A percentile compares a stretch with the other conserved stretches of the same genome.
Evolutionary conservation across 1,140 invertebrate species (phyloP).

Genomic region (Penaeus japonicus): DNA sequence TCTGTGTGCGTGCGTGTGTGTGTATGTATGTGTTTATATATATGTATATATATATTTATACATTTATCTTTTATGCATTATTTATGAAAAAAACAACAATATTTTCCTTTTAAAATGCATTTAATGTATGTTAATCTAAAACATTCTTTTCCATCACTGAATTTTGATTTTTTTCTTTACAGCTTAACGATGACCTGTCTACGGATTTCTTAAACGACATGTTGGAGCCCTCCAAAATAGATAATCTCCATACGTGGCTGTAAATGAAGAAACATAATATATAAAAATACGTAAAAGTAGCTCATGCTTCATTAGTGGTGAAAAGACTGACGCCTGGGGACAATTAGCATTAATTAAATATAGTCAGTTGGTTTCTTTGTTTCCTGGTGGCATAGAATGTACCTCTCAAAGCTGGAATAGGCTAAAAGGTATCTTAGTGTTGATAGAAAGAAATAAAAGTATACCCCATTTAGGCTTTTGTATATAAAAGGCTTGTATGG

Average conservation of each 20-base stretch:
- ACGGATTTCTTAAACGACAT: slow-evolving; percentile 57
- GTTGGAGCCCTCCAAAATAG: slow-evolving; percentile 54
- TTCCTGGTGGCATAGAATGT: slow-evolving; percentile 23
- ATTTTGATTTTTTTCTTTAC: slow-evolving; percentile 28
- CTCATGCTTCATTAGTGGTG: slow-evolving; percentile 39
- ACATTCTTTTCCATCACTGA: not conserved
- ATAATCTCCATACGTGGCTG: slow-evolving; percentile 56
- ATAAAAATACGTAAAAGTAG: slow-evolving; percentile 1
- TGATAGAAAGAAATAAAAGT: slow-evolving; percentile 25
- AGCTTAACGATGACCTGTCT: slow-evolving; percentile 53
- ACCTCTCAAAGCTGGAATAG: slow-evolving; percentile 20
- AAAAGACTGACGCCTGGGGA: slow-evolving; percentile 43
- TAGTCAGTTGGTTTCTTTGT: slow-evolving; percentile 20
- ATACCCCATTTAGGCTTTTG: not conserved
- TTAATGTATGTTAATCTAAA: not conserved
- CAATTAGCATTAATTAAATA: slow-evolving; percentile 19
- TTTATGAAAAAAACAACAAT: not conserved
- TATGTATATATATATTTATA: too few species aligned
- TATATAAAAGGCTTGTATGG: slow-evolving; percentile 12
- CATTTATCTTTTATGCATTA: not conserved
- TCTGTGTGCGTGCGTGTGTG: too few species aligned
- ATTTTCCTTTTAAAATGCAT: too few species aligned
- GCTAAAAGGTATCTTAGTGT: slow-evolving; percentile 13
- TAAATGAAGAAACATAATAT: slow-evolving; percentile 6
- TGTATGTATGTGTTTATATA: too few species aligned